Base-by-base conservation (phyloP, 2,797 vertebrate genomes). In the Salarias fasciatus region DNA sequence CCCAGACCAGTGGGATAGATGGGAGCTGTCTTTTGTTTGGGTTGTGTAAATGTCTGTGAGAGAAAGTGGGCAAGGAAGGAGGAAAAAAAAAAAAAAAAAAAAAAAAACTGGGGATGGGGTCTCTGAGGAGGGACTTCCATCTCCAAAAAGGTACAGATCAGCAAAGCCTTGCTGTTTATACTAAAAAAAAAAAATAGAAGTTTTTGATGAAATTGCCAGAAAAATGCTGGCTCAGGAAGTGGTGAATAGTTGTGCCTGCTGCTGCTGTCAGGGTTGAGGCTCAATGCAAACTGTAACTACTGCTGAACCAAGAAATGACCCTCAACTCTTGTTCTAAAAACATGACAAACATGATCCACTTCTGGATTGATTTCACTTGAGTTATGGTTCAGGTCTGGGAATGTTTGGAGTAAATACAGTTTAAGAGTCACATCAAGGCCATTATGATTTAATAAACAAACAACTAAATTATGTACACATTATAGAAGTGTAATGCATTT, bases 181-280 rank as follows among this genome's bases (percentile, higher is more conserved):
- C 65, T n/a, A 70, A 75, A 63, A 52, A 53, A n/a, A n/a, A n/a
- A 24, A 24, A 72, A 61, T 42, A 53, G 68, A 83, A 59, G 49
- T 72, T 86, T 86, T 60, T 81, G 72, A 80, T 82, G 81, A 82
- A 75, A 85, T 77, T 67, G 72, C 68, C 63, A 50, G 49, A 63
- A 85, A 85, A 77, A 66, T 80, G 83, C 83, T 86, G 69, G 53
- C 73, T 85, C 80, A 82, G 78, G 63, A 66, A 58, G 43, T 69
- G 69, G 46, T 66, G 60, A 76, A 79, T 62, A 57, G 69, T 53
- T 56, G 18, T 57, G 62, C 35, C 51, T 60, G 57, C 69, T 74
- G 65, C 47, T 57, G 58, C 40, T 63, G 8, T 43, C 59, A 35
- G 51, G 51, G 53, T 58, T 2, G 70, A 41, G 71, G 71, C 53